phyloP scores from a whole-genome alignment of 2,113 vertebrate species.

The Turnix velox region DNA sequence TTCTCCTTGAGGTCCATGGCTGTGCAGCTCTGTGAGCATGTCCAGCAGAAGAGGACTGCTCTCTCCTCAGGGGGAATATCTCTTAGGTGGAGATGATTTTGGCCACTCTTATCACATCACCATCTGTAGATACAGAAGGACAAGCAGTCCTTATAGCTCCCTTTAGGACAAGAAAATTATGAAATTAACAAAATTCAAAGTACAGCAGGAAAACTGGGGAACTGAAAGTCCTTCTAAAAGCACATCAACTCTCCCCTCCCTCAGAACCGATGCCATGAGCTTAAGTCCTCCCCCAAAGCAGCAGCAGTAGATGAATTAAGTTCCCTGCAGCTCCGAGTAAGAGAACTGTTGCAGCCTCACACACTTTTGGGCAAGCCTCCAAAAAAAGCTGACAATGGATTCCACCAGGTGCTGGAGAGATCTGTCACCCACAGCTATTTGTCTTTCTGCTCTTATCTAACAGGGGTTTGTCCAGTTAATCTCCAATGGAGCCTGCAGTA shows the following conservation, averaged over 20 bases:
- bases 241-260: background rate
- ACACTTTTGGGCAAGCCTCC: conserved; percentile 8
- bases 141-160: background rate
- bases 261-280: background rate
- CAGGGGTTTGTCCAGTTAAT: conserved; percentile 21
- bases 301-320: background rate
- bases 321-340: background rate
- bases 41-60: conserved; percentile 66
- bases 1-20: conserved; percentile 89
- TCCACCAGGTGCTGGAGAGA: conserved; percentile 23
- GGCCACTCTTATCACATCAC: conserved; percentile 16
- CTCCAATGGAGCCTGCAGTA: background rate
- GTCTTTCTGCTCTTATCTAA: conserved; percentile 23
- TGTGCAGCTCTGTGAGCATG: conserved; percentile 75
- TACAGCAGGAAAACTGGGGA: background rate
- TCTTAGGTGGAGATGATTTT: conserved; percentile 32
- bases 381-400: conserved; percentile 33
- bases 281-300: background rate
- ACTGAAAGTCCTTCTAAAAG: background rate
- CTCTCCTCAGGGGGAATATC: conserved; percentile 19
- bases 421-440: background rate
- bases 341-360: background rate
- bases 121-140: conserved; percentile 57
- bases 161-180: background rate
- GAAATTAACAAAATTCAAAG: background rate